Conservation (phyloP, 1,140 invertebrate genomes). For the Archivesica marissinica region DNA sequence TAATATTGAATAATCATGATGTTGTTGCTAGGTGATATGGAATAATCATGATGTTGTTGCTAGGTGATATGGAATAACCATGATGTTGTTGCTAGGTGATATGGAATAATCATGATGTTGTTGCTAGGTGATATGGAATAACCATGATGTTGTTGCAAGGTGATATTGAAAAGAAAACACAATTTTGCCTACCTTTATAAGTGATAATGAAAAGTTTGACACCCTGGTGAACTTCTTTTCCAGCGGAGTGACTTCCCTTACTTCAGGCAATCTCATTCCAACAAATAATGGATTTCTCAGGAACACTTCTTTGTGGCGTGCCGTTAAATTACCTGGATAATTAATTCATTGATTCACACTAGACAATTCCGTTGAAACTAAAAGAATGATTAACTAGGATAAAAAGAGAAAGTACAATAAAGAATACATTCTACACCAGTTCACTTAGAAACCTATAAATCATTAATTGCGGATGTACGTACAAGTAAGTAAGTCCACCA, state of each 20-base stretch:
- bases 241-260: constrained; percentile 81
- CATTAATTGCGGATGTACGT: constrained; percentile 1
- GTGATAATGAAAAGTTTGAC: constrained; percentile 85
- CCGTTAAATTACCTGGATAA: constrained; percentile 83
- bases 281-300: constrained; percentile 86
- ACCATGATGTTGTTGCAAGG: no score
- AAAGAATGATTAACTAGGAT: constrained; percentile 7
- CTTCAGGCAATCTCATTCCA: constrained; percentile 83
- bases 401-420: not conserved
- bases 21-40: no score
- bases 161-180: no score
- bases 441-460: constrained; percentile 1
- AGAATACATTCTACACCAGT: not conserved
- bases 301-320: constrained; percentile 88
- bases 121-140: no score
- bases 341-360: constrained; percentile 25
- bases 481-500: no score
- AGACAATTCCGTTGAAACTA: not conserved
- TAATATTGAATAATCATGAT: no score
- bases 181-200: constrained; percentile 85
- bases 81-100: no score
- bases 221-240: constrained; percentile 86
- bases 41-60: no score
- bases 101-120: no score
- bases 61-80: no score